These are phyloP conservation scores for Nyctibius bracteatus DNA, from an alignment of 2,113 vertebrate species.

Conservation along the genomic window DNA sequence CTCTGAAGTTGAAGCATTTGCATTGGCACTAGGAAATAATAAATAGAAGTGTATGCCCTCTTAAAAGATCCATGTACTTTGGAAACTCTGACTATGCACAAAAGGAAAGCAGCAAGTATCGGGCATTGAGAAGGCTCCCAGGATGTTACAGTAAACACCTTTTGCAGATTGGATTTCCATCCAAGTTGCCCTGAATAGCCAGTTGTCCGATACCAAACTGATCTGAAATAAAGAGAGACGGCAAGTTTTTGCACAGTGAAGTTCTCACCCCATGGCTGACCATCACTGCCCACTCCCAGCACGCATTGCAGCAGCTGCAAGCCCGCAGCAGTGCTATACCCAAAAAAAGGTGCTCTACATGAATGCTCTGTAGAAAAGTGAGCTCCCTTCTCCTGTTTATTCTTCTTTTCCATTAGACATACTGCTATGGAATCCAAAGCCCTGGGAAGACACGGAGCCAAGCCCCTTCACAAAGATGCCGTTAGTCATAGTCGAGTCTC, in stretches of 20 bases:
- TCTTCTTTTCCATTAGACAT: neutral
- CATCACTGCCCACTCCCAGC: neutral
- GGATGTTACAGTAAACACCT: neutral
- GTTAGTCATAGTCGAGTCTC: neutral
- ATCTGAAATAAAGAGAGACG: neutral
- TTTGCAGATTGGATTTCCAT: neutral
- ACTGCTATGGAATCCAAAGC: neutral
- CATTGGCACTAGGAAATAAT: neutral
- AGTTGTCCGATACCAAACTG: neutral
- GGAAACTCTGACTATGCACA: neutral
- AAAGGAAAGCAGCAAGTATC: neutral
- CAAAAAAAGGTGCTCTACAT: neutral
- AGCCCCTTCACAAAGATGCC: neutral
- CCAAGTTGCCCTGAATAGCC: neutral
- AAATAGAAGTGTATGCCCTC: neutral
- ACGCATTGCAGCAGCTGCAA: neutral
- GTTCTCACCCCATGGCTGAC: neutral
- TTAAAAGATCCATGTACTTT: neutral
- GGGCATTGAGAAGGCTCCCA: neutral
- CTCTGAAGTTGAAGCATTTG: neutral
- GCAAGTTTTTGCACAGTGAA: neutral
- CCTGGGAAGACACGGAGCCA: neutral
- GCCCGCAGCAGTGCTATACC: neutral
- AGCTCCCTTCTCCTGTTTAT: neutral
- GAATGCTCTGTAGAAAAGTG: neutral